Conservation (phyloP, 2,888 invertebrate genomes). For the Pachymerium ferrugineum region DNA sequence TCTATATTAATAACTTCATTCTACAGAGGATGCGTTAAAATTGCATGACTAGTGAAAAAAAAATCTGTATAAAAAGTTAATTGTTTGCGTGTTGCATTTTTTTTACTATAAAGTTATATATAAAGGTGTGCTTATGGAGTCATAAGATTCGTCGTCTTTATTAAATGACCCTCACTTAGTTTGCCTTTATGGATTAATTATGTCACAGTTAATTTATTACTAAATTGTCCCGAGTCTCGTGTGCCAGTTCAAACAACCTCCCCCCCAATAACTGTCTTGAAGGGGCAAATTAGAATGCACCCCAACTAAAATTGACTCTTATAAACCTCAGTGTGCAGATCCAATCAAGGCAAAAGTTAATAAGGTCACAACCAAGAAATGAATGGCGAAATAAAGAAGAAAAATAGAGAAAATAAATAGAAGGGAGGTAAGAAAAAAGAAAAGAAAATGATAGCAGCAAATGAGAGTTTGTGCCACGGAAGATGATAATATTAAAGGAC, state of each 20-base stretch:
- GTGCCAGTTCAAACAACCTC: neutral
- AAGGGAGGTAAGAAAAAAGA: neutral
- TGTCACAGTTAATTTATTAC: slow-evolving; percentile 21
- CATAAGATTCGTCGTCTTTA: neutral
- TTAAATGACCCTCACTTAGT: slow-evolving; percentile 23
- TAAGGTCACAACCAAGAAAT: slow-evolving; percentile 22
- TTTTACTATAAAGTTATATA: too few relatives aligned
- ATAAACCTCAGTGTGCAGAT: slow-evolving; percentile 23
- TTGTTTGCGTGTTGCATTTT: too few relatives aligned
- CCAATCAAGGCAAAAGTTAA: slow-evolving; percentile 27
- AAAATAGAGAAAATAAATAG: slow-evolving; percentile 10
- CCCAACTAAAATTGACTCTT: slow-evolving; percentile 25
- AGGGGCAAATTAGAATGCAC: slow-evolving; percentile 19
- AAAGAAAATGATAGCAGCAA: slow-evolving; percentile 16
- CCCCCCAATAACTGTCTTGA: slow-evolving; percentile 17
- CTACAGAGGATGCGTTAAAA: too few relatives aligned
- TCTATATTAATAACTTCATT: too few relatives aligned
- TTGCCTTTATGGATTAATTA: slow-evolving; percentile 26
- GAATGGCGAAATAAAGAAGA: slow-evolving; percentile 3
- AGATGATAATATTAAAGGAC: too few relatives aligned
- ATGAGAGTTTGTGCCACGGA: too few relatives aligned
- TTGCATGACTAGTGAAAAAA: too few relatives aligned
- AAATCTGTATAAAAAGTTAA: too few relatives aligned
- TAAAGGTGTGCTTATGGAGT: neutral
- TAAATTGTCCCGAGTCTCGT: slow-evolving; percentile 22